Evolutionary conservation across 2,113 vertebrate genomes (phyloP).

Genomic region (Myrmecobius fasciatus): DNA sequence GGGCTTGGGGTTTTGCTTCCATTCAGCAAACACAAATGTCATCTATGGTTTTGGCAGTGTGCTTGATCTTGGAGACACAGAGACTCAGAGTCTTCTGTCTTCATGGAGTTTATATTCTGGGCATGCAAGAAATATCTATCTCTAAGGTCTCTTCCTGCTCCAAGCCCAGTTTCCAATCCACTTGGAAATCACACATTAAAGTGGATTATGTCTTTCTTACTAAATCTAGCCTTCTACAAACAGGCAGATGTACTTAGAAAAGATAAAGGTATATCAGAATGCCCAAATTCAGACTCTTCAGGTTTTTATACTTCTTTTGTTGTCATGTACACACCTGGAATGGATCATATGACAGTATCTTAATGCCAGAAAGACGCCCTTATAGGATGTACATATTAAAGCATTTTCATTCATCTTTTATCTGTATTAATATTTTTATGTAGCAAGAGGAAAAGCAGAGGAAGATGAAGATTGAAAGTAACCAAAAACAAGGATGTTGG

Average conservation of each 20-base stretch:
- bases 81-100: background rate
- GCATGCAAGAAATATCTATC: too few relatives aligned
- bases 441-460: background rate
- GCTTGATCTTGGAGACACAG: background rate
- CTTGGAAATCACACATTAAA: background rate
- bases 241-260: background rate
- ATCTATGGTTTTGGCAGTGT: background rate
- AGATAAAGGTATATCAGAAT: background rate
- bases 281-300: background rate
- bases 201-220: background rate
- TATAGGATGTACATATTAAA: background rate
- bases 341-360: background rate
- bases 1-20: background rate
- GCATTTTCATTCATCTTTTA: background rate
- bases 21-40: background rate
- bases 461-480: background rate
- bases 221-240: background rate
- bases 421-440: background rate
- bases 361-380: background rate
- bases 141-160: background rate
- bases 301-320: background rate
- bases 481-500: background rate
- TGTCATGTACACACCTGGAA: background rate
- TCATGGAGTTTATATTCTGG: background rate
- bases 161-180: background rate